phyloP scores from a whole-genome alignment of 2,888 invertebrate species.

The Aphrophora alni region DNA sequence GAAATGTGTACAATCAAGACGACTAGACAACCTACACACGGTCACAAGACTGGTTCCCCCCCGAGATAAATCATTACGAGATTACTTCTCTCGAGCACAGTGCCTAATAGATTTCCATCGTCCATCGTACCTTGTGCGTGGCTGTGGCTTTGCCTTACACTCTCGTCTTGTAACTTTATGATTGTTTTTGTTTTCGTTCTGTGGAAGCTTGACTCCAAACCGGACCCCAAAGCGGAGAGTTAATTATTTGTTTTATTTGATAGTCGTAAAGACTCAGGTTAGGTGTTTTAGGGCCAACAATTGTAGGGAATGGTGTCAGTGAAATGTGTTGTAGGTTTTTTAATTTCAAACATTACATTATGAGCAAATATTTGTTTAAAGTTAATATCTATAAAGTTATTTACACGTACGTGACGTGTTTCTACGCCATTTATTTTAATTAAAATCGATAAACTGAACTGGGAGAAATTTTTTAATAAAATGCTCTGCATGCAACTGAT shows the following conservation, averaged over 20 bases:
- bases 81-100: not conserved
- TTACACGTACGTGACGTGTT: no score
- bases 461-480: no score
- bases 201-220: not conserved
- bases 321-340: no score
- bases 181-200: not conserved
- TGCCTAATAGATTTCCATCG: slow-evolving; percentile 6
- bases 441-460: no score
- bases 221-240: not conserved
- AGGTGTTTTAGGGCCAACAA: not conserved
- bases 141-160: not conserved
- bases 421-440: no score
- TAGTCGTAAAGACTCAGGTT: not conserved
- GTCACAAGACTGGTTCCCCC: not conserved
- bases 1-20: not conserved
- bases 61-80: not conserved
- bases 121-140: not conserved
- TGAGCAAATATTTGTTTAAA: no score
- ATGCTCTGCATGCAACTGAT: no score
- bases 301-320: no score
- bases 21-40: not conserved
- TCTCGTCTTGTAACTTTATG: not conserved
- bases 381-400: no score
- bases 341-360: no score
- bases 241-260: not conserved